Conservation (phyloP, 2,797 vertebrate species). For the Zenarchopterus dispar region DNA sequence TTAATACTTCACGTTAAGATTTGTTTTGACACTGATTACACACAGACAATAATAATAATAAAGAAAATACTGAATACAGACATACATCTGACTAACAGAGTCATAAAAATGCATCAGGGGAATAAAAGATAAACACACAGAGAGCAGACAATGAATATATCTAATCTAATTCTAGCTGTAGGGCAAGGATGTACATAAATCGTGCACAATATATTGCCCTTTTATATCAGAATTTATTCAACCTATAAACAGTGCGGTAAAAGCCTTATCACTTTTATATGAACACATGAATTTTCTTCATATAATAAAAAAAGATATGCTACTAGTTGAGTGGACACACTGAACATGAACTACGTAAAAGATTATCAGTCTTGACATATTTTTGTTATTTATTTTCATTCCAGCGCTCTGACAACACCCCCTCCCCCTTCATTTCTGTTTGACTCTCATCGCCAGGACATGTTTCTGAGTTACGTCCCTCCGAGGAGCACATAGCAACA, state of each 20-base stretch:
- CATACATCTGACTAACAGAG: no score
- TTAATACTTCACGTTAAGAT: no score
- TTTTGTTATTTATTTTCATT: constrained; percentile 10
- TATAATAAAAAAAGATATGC: background rate
- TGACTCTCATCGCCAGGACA: constrained; percentile 25
- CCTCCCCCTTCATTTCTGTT: constrained; percentile 5
- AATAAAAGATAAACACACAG: background rate
- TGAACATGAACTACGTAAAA: background rate
- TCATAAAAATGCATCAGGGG: constrained; percentile 3
- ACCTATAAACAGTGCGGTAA: background rate
- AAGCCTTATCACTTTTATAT: no score
- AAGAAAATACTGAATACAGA: no score
- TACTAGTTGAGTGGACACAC: background rate
- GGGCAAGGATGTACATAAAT: background rate
- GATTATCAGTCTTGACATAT: background rate
- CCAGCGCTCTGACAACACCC: background rate
- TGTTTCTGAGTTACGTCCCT: constrained; percentile 53
- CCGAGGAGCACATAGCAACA: constrained; percentile 33
- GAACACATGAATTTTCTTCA: background rate
- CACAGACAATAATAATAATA: no score
- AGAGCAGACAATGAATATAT: no score
- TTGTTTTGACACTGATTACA: no score
- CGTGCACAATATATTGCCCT: background rate
- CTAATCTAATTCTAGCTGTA: no score
- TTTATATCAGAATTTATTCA: background rate